Conservation (phyloP, 2,113 vertebrate genomes). For the Morone chrysops region DNA sequence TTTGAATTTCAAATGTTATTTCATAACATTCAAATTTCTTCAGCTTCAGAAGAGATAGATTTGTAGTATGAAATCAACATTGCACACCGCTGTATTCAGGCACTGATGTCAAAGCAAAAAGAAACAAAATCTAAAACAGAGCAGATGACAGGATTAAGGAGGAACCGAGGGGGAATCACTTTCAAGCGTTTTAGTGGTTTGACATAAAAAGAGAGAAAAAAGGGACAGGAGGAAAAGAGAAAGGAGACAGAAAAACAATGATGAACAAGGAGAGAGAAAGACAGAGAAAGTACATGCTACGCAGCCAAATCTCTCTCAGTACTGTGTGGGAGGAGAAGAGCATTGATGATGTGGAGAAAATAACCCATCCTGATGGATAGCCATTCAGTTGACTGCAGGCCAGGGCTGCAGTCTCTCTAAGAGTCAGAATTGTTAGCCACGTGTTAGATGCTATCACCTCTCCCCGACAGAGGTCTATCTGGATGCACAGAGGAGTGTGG, state of each 20-base stretch:
- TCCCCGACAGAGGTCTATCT: conserved; percentile 4
- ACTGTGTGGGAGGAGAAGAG: conserved; percentile 26
- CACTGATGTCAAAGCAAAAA: conserved; percentile 37
- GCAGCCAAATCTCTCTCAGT: conserved; percentile 5
- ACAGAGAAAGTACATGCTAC: neutral
- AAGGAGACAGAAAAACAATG: conserved; percentile 19
- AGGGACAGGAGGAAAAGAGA: conserved; percentile 6
- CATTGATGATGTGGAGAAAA: conserved; percentile 44
- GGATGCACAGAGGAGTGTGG: conserved; percentile 5
- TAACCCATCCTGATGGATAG: conserved; percentile 43
- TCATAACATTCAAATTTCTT: neutral
- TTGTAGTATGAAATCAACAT: neutral
- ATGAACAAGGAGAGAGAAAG: neutral
- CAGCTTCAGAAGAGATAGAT: neutral
- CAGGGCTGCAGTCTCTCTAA: conserved; percentile 25
- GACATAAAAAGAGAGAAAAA: conserved; percentile 23
- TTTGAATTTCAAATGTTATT: neutral
- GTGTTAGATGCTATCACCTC: conserved; percentile 48
- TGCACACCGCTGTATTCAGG: neutral
- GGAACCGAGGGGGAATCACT: conserved; percentile 36
- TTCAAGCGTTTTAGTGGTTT: conserved; percentile 32
- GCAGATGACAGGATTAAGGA: conserved; percentile 38
- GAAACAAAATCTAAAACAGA: conserved; percentile 19
- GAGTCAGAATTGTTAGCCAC: conserved; percentile 43
- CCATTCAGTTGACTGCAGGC: conserved; percentile 48